Percentiles rank a stretch among this genome's conserved stretches.
These are phyloP conservation scores for Loxodonta africana DNA, from an alignment of 2,113 vertebrate species.

Conservation along the genomic window DNA sequence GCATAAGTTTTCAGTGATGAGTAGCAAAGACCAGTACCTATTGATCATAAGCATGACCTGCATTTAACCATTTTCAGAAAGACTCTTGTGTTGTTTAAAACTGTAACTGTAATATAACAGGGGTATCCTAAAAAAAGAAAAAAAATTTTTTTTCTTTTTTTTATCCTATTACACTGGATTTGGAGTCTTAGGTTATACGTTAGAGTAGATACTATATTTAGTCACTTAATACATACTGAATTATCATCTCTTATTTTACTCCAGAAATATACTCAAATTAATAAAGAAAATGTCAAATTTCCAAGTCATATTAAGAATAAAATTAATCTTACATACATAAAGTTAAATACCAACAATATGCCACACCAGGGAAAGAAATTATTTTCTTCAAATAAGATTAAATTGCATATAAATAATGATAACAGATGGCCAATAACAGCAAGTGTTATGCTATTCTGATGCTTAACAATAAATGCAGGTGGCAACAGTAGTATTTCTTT, in stretches of 20 bases:
- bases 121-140: too few species aligned
- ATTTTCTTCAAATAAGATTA: slow-evolving; percentile 56
- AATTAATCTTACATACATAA: neutral
- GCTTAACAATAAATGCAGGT: slow-evolving; percentile 33
- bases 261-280: neutral
- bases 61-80: neutral
- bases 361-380: neutral
- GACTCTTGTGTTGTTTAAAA: neutral
- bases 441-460: slow-evolving; percentile 51
- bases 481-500: slow-evolving; percentile 62
- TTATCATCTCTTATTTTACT: neutral
- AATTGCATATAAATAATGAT: neutral
- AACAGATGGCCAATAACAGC: slow-evolving; percentile 76
- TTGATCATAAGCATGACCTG: neutral
- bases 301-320: neutral
- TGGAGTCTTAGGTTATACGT: neutral
- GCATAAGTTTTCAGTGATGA: neutral
- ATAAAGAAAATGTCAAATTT: neutral
- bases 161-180: too few species aligned
- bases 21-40: neutral
- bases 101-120: neutral
- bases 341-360: neutral
- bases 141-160: too few species aligned
- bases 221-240: neutral
- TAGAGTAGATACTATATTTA: neutral